Evolutionary conservation across 1,140 invertebrate species (phyloP), one percentile per base, ranked within the genome.

Genomic region (Acromyrmex charruanus): DNA sequence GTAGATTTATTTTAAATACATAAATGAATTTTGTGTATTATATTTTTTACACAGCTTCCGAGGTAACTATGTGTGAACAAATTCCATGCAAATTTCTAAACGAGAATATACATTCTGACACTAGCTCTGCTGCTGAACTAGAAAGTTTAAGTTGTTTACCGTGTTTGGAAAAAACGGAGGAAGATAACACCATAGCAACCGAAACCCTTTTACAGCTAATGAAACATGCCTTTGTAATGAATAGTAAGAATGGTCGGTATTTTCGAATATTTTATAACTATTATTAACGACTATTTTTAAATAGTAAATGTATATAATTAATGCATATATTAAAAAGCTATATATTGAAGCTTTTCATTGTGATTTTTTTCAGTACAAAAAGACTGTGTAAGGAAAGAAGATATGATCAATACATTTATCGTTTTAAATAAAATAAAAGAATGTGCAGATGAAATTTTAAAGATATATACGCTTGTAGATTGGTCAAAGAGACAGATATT

Each of bases 391-490:
- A 14, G 12, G 35, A 77, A 72, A 44, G 35, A 25, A 68, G 49
- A n/a, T 80, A 74, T 16, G 1, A 61, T 79, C 0, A 58, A 88
- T 35, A n/a, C 9, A 9, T 44, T 53, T 9, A 59, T 72, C 14
- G 39, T 88, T 74, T 28, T 85, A 12, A 74, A 28, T 9, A 63
- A 71, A 51, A 72, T 89, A 12, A 79, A 88, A 77, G 59, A 88
- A 44, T 58, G 55, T 39, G 39, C 53, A 1, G 61, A 28, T 3
- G 66, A 59, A 28, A 58, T 49, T 28, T 58, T 89, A 25, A 86
- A 55, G 5, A n/a, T 58, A 51, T 58, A 16, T 18, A 7, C 14
- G 3, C 5, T 35, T 16, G 51, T 18, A 5, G n/a, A 66, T 5
- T 31, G 6, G 21, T n/a, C 10, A 53, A 68, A 61, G 25, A 53